Conservation (phyloP, 2,113 vertebrate genomes). For the Phasianus colchicus region DNA sequence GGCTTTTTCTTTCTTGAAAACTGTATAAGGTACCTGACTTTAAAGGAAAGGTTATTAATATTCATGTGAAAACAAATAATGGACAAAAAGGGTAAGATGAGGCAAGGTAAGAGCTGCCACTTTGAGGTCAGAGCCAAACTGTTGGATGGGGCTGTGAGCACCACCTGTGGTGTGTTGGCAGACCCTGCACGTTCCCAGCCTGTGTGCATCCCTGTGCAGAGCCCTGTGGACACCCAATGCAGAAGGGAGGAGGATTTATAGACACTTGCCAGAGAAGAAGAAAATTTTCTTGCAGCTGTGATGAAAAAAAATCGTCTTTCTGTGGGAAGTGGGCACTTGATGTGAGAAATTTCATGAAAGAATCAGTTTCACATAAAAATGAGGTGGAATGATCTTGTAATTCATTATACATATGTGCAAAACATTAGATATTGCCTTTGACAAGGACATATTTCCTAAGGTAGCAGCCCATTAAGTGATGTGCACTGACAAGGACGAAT, state of each 20-base stretch:
- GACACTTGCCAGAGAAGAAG: neutral
- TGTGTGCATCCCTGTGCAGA: neutral
- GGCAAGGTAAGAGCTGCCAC: neutral
- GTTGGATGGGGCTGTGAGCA: accelerated
- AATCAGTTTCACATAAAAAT: neutral
- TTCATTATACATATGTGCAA: neutral
- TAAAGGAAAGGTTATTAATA: neutral
- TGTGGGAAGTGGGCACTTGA: neutral
- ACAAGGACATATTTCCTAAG: neutral
- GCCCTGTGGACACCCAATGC: neutral
- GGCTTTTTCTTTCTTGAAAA: neutral
- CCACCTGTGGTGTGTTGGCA: accelerated
- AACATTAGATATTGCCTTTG: neutral
- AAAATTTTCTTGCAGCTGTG: neutral
- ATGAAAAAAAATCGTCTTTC: neutral
- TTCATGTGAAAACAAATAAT: neutral
- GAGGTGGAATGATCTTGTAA: neutral
- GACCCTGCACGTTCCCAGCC: accelerated
- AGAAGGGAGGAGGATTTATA: neutral
- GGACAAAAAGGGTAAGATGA: neutral
- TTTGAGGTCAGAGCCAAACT: neutral
- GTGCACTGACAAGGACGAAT: neutral
- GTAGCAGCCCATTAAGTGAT: neutral
- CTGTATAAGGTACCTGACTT: neutral
- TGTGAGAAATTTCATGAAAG: neutral